A percentile compares a stretch with the other conserved stretches of the same genome.
phyloP scores from a whole-genome alignment of 2,113 vertebrate genomes.

The Serinus canaria region DNA sequence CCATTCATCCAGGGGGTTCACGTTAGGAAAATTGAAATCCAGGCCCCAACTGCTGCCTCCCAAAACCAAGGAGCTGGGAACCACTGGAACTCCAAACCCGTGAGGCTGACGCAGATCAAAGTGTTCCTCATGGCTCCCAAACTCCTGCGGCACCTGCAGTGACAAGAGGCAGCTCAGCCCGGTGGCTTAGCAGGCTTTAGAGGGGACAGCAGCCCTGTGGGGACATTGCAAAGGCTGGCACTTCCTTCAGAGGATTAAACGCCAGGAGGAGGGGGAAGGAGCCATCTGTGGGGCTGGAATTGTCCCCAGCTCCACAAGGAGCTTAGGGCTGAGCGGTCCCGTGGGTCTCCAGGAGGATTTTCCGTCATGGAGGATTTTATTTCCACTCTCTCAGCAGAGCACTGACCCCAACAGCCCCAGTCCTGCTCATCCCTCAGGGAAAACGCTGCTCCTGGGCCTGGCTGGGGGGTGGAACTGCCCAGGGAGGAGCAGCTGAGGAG shows the following conservation, averaged over 20 bases:
- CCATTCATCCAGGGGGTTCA: not conserved
- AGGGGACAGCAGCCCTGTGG: not conserved
- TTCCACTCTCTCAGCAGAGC: not conserved
- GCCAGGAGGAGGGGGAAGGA: not conserved
- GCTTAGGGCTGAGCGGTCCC: not conserved
- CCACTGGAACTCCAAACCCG: not conserved
- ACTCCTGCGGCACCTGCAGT: not conserved
- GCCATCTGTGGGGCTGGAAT: not conserved
- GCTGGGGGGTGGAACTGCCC: not conserved
- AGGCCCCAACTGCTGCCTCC: not conserved
- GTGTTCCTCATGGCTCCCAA: rapidly evolving
- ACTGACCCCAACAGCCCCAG: rapidly evolving
- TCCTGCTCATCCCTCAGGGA: rapidly evolving
- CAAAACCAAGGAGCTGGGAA: not conserved
- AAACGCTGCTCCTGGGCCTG: rapidly evolving
- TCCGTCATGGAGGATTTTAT: not conserved
- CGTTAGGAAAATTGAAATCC: not conserved
- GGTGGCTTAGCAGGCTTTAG: rapidly evolving
- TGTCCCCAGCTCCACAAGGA: not conserved
- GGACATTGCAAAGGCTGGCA: not conserved
- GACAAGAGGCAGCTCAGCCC: not conserved
- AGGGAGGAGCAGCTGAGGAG: not conserved
- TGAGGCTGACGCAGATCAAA: rapidly evolving
- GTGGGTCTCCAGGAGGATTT: not conserved
- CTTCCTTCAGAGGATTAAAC: not conserved